phyloP scores from a whole-genome alignment of 1,140 invertebrate genomes.

The Bathynomus jamesi region DNA sequence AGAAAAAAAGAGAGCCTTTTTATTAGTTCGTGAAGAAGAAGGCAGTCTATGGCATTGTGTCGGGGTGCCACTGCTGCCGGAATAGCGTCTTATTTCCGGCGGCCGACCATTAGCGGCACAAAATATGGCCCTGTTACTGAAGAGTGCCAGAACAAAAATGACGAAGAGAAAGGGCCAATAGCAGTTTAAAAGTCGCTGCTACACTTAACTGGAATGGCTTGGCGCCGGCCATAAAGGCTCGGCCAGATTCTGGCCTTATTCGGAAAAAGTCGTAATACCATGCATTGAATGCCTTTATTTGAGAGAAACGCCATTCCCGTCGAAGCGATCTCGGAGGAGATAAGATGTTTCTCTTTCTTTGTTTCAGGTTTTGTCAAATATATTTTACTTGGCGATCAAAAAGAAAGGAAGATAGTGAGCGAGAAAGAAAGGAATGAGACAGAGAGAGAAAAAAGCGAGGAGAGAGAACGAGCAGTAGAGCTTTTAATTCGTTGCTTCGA shows the following conservation, averaged over 20 bases:
- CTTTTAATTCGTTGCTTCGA: not conserved
- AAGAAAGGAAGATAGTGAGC: not conserved
- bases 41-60: constrained; percentile 24
- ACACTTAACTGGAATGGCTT: constrained; percentile 36
- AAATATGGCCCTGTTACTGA: constrained; percentile 31
- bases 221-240: constrained; percentile 29
- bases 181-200: constrained; percentile 29
- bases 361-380: not conserved
- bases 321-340: not conserved
- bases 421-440: not conserved
- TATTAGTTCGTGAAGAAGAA: not conserved
- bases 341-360: not conserved
- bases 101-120: constrained; percentile 26
- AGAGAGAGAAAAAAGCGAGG: not conserved
- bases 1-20: constrained; percentile 1
- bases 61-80: constrained; percentile 22
- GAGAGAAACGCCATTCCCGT: not conserved
- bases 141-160: constrained; percentile 31
- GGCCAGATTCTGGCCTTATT: constrained; percentile 28
- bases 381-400: not conserved
- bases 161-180: constrained; percentile 30
- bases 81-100: constrained; percentile 34
- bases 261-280: constrained; percentile 27
- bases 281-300: not conserved
- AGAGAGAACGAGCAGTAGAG: not conserved